Conservation (phyloP, 1,140 invertebrate species). For the Trichomalopsis sarcophagae region DNA sequence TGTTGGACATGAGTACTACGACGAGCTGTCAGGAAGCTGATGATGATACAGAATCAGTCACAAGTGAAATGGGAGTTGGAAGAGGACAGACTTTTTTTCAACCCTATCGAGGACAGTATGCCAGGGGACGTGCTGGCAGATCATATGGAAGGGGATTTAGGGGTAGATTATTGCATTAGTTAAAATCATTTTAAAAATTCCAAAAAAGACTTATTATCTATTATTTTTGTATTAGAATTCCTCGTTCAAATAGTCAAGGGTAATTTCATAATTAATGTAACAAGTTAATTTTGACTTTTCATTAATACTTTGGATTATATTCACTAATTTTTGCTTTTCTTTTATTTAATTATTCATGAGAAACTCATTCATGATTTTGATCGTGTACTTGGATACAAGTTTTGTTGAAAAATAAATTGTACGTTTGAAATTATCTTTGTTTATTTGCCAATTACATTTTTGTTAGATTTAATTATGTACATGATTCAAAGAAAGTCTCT, state of each 20-base stretch:
- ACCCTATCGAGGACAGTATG: neutral
- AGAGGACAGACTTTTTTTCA: constrained; percentile 45
- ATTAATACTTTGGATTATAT: neutral
- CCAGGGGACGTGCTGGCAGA: constrained; percentile 16
- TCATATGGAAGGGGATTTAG: constrained; percentile 35
- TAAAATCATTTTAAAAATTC: neutral
- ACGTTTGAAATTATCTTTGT: constrained; percentile 35
- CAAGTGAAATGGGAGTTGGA: constrained; percentile 54
- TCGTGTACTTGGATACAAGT: neutral
- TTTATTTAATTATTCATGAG: neutral
- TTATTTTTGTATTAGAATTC: neutral
- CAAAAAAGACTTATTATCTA: neutral
- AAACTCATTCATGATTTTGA: neutral
- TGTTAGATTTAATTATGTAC: constrained; percentile 44
- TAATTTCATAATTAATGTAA: neutral
- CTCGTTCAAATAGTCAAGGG: neutral
- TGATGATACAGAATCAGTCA: constrained; percentile 56
- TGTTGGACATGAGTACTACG: constrained; percentile 40
- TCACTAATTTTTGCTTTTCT: neutral
- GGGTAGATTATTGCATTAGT: constrained; percentile 34
- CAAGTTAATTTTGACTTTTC: neutral
- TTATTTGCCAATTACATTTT: constrained; percentile 51
- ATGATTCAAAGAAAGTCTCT: constrained; percentile 37
- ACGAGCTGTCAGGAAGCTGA: constrained; percentile 6
- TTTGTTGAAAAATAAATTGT: neutral